Conservation (phyloP, 1,140 invertebrate species). For the Drosophila sp. region DNA sequence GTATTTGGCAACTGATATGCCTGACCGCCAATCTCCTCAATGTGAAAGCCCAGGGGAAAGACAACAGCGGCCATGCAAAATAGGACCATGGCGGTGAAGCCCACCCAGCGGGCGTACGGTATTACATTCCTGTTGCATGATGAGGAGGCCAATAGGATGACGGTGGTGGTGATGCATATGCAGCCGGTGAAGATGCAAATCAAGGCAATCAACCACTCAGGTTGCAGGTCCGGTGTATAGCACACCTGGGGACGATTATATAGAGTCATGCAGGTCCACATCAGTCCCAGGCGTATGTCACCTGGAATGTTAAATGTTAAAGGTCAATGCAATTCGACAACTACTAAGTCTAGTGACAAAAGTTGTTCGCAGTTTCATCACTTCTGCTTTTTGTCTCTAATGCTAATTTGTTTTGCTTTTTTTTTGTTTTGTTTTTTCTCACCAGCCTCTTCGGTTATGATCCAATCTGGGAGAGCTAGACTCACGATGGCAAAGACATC, state of each 20-base stretch:
- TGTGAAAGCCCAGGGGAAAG: constrained; percentile 97
- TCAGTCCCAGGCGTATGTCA: constrained; percentile 90
- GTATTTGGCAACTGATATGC: constrained; percentile 97
- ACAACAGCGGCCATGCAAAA: constrained; percentile 97
- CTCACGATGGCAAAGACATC: constrained; percentile 97
- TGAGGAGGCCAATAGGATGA: constrained; percentile 93
- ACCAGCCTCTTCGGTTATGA: constrained; percentile 94
- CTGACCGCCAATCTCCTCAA: constrained; percentile 97
- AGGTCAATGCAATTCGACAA: neutral
- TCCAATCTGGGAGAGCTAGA: constrained; percentile 97
- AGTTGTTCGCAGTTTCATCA: neutral
- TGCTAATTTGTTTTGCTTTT: neutral
- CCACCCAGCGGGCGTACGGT: constrained; percentile 96
- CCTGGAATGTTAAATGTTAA: constrained; percentile 82
- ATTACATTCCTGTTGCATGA: constrained; percentile 96
- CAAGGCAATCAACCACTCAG: constrained; percentile 95
- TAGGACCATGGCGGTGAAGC: constrained; percentile 97
- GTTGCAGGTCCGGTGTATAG: constrained; percentile 92
- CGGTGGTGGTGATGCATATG: constrained; percentile 95
- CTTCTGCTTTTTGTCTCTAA: constrained; percentile 10
- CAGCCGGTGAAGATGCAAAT: constrained; percentile 96
- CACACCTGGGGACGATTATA: constrained; percentile 94
- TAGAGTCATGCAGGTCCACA: constrained; percentile 97
- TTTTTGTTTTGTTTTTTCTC: constrained; percentile 82
- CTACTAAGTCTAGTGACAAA: constrained; percentile 12